A percentile compares a stretch with the other conserved stretches of the same genome.
These are phyloP conservation scores for Notocelia uddmanniana DNA, from an alignment of 2,888 invertebrate species.

Conservation along the genomic window DNA sequence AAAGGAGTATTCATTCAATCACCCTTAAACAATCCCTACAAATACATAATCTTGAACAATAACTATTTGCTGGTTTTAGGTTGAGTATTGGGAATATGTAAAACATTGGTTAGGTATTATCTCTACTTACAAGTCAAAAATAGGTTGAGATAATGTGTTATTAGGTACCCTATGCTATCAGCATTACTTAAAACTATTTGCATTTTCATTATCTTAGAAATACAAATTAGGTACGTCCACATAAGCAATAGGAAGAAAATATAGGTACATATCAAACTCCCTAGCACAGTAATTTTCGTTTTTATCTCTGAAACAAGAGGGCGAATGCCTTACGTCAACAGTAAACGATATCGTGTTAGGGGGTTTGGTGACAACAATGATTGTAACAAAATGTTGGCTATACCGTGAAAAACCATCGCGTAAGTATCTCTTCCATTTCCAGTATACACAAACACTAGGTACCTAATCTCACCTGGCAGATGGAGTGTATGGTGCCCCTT, in stretches of 20 bases:
- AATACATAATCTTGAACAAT: neutral
- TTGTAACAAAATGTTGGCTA: neutral
- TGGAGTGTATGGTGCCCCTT: constrained; percentile 73
- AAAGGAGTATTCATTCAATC: neutral
- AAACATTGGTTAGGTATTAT: neutral
- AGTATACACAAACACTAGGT: neutral
- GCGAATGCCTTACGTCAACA: neutral
- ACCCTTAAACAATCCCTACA: neutral
- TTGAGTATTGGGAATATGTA: neutral
- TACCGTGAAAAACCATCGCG: neutral
- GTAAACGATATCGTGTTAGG: neutral
- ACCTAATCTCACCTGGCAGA: constrained; percentile 71
- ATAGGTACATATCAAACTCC: neutral
- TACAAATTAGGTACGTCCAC: neutral
- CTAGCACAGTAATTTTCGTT: neutral
- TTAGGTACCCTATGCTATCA: too few species aligned
- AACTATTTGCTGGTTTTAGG: neutral
- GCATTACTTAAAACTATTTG: neutral
- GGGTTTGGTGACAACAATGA: neutral
- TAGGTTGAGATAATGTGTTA: neutral
- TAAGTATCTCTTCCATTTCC: neutral
- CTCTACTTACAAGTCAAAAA: neutral
- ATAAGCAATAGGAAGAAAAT: neutral
- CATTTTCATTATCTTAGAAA: neutral
- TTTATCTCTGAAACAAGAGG: neutral